Evolutionary conservation across 2,797 vertebrate species (phyloP), one percentile per base, ranked within the genome.

Genomic region (Girardinus metallicus): DNA sequence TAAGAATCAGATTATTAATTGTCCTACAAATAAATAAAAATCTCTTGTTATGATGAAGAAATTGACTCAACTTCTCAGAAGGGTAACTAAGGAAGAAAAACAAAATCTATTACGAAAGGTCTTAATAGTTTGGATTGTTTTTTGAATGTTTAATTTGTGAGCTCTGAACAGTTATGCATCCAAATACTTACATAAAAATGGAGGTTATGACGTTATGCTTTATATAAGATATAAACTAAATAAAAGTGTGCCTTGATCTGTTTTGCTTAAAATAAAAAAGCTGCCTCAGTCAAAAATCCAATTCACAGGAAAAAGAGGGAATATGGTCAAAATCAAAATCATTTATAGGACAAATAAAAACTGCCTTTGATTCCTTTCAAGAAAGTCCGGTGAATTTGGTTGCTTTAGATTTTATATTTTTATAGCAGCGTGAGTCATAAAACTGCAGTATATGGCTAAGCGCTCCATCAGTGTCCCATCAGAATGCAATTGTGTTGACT

Each of bases 321-420:
- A 71, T 29, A 71, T 29, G 18, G 12, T 71, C 12, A 5, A 71
- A 44, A 29, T 26, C 23, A 71, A 71, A 71, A 43, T n/a, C 4
- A 41, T 23, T 39, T 39, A 12, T 13, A 29, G 68, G 11, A 9
- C 5, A 29, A 71, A 46, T 7, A 13, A 29, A 13, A n/a, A 16
- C 26, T 15, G 39, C 23, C 41, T 71, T 43, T 44, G 2, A 13
- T 66, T 26, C 9, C 29, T 71, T n/a, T 44, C 23, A n/a, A 26
- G 26, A 44, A 43, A 70, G 83, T 88, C 76, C 78, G 74, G 76
- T 44, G 62, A 64, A 53, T 70, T 55, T 71, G 15, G 16, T 57
- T 31, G 49, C 39, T 34, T 43, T 49, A 44, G 31, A 74, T 74
- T 41, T 55, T 13, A 3, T 2, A 55, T 74, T 74, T 55, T 55